These are phyloP conservation scores for Sepioteuthis lessoniana DNA, from an alignment of 2,888 invertebrate genomes.

Conservation along the genomic window DNA sequence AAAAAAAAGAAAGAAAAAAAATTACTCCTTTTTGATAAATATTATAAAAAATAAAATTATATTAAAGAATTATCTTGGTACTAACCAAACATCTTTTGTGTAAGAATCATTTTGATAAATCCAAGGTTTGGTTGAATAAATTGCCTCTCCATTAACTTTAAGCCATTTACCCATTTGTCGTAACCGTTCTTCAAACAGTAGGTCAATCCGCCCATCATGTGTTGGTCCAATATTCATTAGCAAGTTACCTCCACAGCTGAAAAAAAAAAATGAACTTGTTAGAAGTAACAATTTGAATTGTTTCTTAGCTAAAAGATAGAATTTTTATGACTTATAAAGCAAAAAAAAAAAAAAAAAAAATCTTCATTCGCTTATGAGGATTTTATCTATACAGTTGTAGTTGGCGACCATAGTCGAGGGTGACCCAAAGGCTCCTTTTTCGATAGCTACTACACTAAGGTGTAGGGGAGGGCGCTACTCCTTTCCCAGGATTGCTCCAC, in stretches of 20 bases:
- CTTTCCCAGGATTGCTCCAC: too few species aligned
- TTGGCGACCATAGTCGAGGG: too few species aligned
- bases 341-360: too few species aligned
- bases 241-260: slow-evolving; percentile 80
- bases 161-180: slow-evolving; percentile 87
- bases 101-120: slow-evolving; percentile 83
- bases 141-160: slow-evolving; percentile 86
- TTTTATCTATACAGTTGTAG: too few species aligned
- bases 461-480: too few species aligned
- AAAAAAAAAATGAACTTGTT: not conserved
- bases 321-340: too few species aligned
- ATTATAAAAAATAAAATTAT: not conserved
- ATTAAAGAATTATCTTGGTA: not conserved
- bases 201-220: slow-evolving; percentile 87
- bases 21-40: not conserved
- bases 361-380: too few species aligned
- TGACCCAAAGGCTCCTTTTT: too few species aligned
- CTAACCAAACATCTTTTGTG: slow-evolving; percentile 82
- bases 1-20: too few species aligned
- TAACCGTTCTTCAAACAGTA: slow-evolving; percentile 89
- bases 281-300: not conserved
- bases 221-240: slow-evolving; percentile 91
- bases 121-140: slow-evolving; percentile 87
- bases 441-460: too few species aligned
- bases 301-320: too few species aligned